These are phyloP conservation scores for Cervus canadensis DNA, from an alignment of 2,113 vertebrate species.

Conservation along the genomic window DNA sequence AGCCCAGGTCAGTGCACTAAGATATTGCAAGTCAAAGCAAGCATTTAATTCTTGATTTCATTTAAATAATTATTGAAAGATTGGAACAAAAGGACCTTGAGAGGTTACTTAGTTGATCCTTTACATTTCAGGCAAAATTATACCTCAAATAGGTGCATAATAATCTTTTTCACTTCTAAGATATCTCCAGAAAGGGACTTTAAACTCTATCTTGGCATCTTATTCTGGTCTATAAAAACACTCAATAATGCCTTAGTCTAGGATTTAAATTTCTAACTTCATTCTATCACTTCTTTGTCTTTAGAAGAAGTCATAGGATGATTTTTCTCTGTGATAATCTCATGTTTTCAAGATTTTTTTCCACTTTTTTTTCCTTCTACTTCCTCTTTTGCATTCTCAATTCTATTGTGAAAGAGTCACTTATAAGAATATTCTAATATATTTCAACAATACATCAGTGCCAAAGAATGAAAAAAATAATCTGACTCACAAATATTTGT, in stretches of 20 bases:
- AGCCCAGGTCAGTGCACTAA: constrained; percentile 48
- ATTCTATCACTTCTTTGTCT: not conserved
- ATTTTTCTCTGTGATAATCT: not conserved
- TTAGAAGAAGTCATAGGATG: not conserved
- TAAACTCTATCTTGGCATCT: not conserved
- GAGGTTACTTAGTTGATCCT: constrained; percentile 1
- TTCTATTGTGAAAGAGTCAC: not conserved
- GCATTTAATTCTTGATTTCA: constrained; percentile 57
- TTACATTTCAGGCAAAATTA: not conserved
- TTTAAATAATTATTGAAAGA: constrained; percentile 60
- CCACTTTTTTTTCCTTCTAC: not conserved
- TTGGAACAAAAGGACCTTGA: constrained; percentile 38
- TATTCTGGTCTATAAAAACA: constrained; percentile 1
- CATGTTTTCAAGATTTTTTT: not conserved
- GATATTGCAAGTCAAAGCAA: constrained; percentile 35
- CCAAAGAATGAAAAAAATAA: not conserved
- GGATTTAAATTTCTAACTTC: not conserved
- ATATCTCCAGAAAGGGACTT: not conserved
- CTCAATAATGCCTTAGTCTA: not conserved
- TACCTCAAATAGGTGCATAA: not conserved
- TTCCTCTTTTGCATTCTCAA: not conserved
- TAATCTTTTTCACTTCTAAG: not conserved
- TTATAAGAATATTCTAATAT: not conserved
- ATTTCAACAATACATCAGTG: not conserved
- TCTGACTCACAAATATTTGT: not conserved